Evolutionary conservation across 1,140 invertebrate genomes (phyloP).

Genomic region (Trigoniulus corallinus): DNA sequence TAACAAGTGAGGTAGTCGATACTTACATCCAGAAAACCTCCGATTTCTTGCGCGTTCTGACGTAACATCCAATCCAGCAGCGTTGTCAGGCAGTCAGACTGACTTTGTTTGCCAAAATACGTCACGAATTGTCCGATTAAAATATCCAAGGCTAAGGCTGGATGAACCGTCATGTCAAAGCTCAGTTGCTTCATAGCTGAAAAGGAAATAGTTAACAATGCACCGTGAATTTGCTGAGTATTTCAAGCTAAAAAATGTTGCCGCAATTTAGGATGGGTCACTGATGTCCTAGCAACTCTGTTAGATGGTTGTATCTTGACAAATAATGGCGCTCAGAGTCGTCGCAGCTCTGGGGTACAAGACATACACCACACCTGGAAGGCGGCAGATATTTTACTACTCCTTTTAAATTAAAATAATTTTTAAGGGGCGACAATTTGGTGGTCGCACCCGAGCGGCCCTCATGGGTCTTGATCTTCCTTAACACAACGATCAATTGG

Average conservation of each 20-base stretch:
- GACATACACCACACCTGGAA: too few relatives aligned
- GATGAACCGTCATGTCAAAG: not conserved
- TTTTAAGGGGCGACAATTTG: too few relatives aligned
- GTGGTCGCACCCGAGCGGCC: too few relatives aligned
- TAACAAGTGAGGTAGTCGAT: too few relatives aligned
- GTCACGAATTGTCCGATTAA: slow-evolving; percentile 10
- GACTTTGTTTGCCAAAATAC: slow-evolving; percentile 7
- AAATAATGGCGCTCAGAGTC: too few relatives aligned
- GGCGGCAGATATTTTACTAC: too few relatives aligned
- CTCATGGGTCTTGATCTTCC: too few relatives aligned
- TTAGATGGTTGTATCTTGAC: too few relatives aligned
- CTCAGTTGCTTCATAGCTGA: not conserved
- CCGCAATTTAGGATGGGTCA: not conserved
- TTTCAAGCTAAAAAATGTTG: not conserved
- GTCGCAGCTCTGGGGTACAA: too few relatives aligned
- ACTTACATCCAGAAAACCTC: not conserved
- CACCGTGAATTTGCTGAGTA: not conserved
- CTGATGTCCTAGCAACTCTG: slow-evolving; percentile 8
- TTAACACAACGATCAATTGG: too few relatives aligned
- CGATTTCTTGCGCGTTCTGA: not conserved
- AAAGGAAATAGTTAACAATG: not conserved
- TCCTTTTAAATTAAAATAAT: too few relatives aligned
- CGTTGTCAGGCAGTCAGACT: slow-evolving; percentile 9
- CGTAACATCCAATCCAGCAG: slow-evolving; percentile 13
- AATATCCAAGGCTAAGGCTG: slow-evolving; percentile 3